A percentile compares a stretch with the other conserved stretches of the same genome.
phyloP scores from a whole-genome alignment of 2,888 invertebrate species.

The Cosmorhoe ocellata region DNA sequence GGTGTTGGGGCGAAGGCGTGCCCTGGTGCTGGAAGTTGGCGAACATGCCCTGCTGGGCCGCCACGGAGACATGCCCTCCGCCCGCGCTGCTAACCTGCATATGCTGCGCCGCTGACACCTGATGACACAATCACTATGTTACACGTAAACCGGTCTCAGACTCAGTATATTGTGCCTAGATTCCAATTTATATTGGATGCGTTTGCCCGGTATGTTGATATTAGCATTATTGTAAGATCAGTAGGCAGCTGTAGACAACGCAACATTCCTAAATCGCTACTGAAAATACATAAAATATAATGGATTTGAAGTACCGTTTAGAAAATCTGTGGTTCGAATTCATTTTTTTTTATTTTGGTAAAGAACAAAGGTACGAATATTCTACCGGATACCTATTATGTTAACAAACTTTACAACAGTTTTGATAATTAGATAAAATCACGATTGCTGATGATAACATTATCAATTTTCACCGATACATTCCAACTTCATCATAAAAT shows the following conservation, averaged over 20 bases:
- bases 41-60: constrained; percentile 93
- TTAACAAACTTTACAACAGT: constrained; percentile 4
- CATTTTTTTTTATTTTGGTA: no score
- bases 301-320: no score
- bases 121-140: constrained; percentile 33
- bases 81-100: constrained; percentile 89
- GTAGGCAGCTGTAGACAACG: no score
- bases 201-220: not conserved
- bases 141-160: constrained; percentile 5
- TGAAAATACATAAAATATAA: no score
- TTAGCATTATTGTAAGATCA: not conserved
- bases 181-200: not conserved
- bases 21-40: constrained; percentile 77
- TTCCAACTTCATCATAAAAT: not conserved
- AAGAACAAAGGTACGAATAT: no score
- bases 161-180: not conserved
- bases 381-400: no score
- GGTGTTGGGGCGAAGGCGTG: constrained; percentile 75
- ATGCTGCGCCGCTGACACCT: constrained; percentile 95
- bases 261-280: no score
- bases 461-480: constrained; percentile 10
- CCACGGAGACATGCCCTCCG: constrained; percentile 88
- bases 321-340: no score
- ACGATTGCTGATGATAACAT: constrained; percentile 9
- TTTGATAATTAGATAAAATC: constrained; percentile 8